Base-by-base conservation (phyloP, 2,797 vertebrate species). In the Chaetodon trifasciatus region DNA sequence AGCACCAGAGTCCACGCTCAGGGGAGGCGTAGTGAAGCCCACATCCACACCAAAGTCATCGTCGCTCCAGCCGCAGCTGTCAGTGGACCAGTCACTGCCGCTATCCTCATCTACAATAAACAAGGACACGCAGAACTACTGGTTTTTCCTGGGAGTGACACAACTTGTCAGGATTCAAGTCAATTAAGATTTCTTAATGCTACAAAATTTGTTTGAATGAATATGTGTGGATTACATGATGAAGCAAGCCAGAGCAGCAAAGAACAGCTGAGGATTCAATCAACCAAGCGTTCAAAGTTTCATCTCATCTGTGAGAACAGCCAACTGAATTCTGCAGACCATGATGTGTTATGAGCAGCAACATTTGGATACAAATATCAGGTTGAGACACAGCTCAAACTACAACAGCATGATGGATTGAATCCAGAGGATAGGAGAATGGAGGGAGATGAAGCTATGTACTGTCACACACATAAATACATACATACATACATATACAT, bases 41-140 rank as follows among this genome's bases (percentile, higher is more conserved):
- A 98, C 79, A 57, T 99, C 97, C 75, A 94, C 94, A 57, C 96
- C 95, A 42, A 94, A 96, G 84, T 98, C 97, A 6, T 99, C 97
- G 0, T 98, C 97, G 0, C 97, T 99, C 98, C 98, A 99, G 28
- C 96, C 95, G 84, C 97, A 96, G 90, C 97, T 99, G 78, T 98
- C 98, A 6, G 97, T 94, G 76, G 97, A 99, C 70, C 97, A 99
- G 84, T 99, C 97, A 55, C 97, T 99, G 80, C 97, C 76, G 69
- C 97, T 97, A 40, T 98, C 97, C 53, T 98, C 97, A 76, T 99
- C 97, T 99, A 81, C 42, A 50, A 62, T 1, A 37, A 44, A 64
- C 15, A 46, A 37, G 2, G 19, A 71, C 8, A 68, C 61, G 62
- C 44, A 52, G 0, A 82, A 42, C 35, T 35, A 8, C 46, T 37